These are phyloP conservation scores for Phengaris arion DNA, from an alignment of 2,888 invertebrate species.

Conservation along the genomic window DNA sequence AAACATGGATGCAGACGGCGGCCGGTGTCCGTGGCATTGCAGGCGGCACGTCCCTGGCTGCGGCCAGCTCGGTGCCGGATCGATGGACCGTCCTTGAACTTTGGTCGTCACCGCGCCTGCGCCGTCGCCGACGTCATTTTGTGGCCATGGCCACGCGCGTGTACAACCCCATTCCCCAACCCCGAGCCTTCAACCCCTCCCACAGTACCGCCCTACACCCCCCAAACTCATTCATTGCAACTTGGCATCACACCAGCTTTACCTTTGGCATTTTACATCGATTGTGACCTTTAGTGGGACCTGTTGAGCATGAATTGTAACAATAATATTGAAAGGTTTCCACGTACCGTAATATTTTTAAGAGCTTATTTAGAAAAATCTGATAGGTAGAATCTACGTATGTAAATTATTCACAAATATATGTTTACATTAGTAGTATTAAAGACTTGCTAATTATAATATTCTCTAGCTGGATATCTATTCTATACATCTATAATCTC, in stretches of 20 bases:
- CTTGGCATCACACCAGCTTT: constrained; percentile 45
- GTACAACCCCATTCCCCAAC: constrained; percentile 47
- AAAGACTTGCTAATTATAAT: too few relatives aligned
- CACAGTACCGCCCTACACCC: constrained; percentile 29
- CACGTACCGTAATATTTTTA: background rate
- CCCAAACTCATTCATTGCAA: constrained; percentile 40
- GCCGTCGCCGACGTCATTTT: constrained; percentile 68
- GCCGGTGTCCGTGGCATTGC: constrained; percentile 57
- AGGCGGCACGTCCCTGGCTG: constrained; percentile 58
- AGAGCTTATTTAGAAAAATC: background rate
- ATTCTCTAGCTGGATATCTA: too few relatives aligned
- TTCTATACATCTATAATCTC: too few relatives aligned
- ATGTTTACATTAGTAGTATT: too few relatives aligned
- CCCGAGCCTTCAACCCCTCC: constrained; percentile 34
- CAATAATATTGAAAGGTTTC: constrained; percentile 12
- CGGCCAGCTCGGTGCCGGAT: constrained; percentile 57
- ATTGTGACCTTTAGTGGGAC: constrained; percentile 62
- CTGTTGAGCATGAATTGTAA: constrained; percentile 48
- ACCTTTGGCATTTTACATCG: constrained; percentile 68
- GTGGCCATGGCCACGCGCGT: constrained; percentile 71
- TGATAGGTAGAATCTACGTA: too few relatives aligned
- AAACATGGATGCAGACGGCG: background rate
- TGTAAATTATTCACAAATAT: too few relatives aligned
- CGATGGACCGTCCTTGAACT: constrained; percentile 74
- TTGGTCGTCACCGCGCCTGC: constrained; percentile 54